Conservation (phyloP, 2,888 invertebrate species). For the Mimachlamys varia region DNA sequence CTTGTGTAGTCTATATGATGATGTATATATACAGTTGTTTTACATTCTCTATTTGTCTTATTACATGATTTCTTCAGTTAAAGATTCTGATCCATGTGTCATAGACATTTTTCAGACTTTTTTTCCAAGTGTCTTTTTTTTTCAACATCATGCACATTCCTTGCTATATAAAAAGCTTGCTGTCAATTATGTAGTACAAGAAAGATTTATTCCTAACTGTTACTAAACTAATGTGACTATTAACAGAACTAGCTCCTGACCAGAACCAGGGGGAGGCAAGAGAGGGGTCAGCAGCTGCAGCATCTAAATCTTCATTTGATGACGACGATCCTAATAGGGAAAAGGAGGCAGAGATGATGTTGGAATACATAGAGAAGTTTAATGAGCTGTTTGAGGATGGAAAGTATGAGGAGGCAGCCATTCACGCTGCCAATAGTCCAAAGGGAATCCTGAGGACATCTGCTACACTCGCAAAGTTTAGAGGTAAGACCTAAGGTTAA, state of each 20-base stretch:
- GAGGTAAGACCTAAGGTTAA: constrained; percentile 67
- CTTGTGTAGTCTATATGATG: too few species aligned
- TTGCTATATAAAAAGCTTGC: too few species aligned
- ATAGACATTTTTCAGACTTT: too few species aligned
- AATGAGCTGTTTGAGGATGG: constrained; percentile 80
- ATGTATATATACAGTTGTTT: too few species aligned
- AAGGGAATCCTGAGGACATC: constrained; percentile 80
- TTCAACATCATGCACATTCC: too few species aligned
- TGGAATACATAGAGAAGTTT: constrained; percentile 81
- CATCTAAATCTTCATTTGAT: constrained; percentile 68
- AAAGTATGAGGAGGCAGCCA: constrained; percentile 78
- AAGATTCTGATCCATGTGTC: too few species aligned
- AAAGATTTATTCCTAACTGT: background rate
- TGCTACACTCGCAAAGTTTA: constrained; percentile 79
- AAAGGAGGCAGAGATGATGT: constrained; percentile 80
- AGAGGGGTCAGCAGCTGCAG: constrained; percentile 60
- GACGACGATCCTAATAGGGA: constrained; percentile 80
- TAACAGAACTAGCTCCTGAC: constrained; percentile 51
- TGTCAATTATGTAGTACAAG: too few species aligned
- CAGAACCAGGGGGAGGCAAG: constrained; percentile 54
- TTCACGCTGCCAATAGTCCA: constrained; percentile 81
- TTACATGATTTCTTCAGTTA: too few species aligned
- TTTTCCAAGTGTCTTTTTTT: too few species aligned
- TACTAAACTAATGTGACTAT: background rate
- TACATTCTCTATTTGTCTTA: too few species aligned